Base-by-base conservation (phyloP, 2,113 vertebrate genomes). In the Cheirogaleus medius region DNA sequence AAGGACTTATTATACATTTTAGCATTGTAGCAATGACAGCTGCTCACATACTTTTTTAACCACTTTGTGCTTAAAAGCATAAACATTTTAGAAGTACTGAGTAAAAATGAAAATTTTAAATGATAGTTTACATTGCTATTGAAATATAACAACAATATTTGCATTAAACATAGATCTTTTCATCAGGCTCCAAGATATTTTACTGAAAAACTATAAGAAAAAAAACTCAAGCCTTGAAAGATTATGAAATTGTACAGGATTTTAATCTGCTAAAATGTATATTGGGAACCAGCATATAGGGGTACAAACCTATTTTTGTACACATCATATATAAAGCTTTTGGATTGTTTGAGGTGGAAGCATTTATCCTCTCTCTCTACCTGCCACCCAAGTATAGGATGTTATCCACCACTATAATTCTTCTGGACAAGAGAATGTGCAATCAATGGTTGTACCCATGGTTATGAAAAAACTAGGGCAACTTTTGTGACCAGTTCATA, bases 211-310 rank as follows among this genome's bases (percentile, higher is more conserved):
- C 3, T 34, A 25, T 71, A 73, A 96, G 78, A 29, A 74, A 29
- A 73, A 23, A 34, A 77, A 34, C 17, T 81, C 3, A 66, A 63
- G 34, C 6, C 6, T 86, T 97, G 34, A 92, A 94, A 80, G 71
- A 64, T 15, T 83, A 69, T 76, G 85, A 82, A 94, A 84, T 63
- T 1, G 52, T 81, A 71, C 29, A 23, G 25, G 49, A 91, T 90
- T 94, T 87, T 96, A 92, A 94, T 88, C 23, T 85, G 44, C 20
- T 78, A 27, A 87, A 87, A 92, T 60, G 84, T 88, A 49, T 90
- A 39, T 47, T 58, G 6, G 32, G 32, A 68, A 15, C 5, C 7
- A 68, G 34, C 18, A 9, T 74, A 4, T 73, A 20, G 44, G 37
- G 25, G 6, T 15, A 29, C 5, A 71, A 42, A 47, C 63, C 14